A percentile compares a stretch with the other conserved stretches of the same genome.
These are phyloP conservation scores for Astur gentilis DNA, from an alignment of 2,113 vertebrate species.

Conservation along the genomic window DNA sequence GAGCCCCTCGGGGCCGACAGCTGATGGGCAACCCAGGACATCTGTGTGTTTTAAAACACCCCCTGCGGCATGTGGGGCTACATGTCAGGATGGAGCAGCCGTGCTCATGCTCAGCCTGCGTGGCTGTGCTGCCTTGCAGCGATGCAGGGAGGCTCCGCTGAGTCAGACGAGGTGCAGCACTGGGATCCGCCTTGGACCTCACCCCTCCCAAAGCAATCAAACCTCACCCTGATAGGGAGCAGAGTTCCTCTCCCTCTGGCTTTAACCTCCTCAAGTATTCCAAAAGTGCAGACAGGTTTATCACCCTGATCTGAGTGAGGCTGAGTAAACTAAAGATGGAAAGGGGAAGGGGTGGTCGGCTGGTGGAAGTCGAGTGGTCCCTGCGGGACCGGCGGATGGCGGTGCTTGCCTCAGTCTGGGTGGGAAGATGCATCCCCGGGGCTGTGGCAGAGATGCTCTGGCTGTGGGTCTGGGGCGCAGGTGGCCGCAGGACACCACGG, in stretches of 20 bases:
- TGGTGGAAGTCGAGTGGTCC: neutral
- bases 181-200: neutral
- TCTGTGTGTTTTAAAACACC: accelerated
- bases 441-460: accelerated
- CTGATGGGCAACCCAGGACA: neutral
- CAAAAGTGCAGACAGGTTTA: neutral
- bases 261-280: neutral
- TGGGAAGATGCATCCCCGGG: accelerated
- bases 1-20: accelerated
- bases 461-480: neutral
- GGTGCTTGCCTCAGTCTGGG: neutral
- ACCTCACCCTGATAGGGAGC: neutral
- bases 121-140: accelerated
- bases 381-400: accelerated
- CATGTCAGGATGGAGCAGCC: accelerated
- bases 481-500: accelerated
- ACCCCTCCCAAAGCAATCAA: neutral
- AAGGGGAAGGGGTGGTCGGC: neutral
- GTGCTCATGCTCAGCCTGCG: accelerated
- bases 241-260: neutral
- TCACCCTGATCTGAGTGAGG: neutral
- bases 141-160: neutral
- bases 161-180: neutral
- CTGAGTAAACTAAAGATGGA: neutral
- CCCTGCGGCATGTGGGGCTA: accelerated